Evolutionary conservation across 2,888 invertebrate genomes (phyloP), one percentile per base, ranked within the genome.

Genomic region (Troides helena): DNA sequence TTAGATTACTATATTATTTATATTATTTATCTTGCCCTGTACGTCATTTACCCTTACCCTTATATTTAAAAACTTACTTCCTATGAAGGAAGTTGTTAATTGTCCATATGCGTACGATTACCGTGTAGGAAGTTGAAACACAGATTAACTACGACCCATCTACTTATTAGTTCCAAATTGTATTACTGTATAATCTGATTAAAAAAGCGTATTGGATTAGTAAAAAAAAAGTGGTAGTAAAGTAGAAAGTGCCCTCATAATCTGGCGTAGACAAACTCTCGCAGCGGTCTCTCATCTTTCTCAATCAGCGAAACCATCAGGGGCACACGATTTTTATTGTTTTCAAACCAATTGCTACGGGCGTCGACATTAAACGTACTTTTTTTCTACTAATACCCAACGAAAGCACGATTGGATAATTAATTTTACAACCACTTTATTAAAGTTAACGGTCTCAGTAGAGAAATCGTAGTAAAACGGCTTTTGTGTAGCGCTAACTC

Each of bases 381-480:
- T 80, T 82, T 81, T 78, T 43, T 58, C 30, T 77, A 80, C 30
- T 77, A 80, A 80, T 80, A 81, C 80, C 78, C 75, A 69, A 72
- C 77, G 72, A 80, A 85, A 73, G 77, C 75, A 78, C 79, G 76
- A 84, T 80, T 78, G 77, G 81, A 80, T 88, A 89, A 90, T 90
- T 90, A 90, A 85, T 88, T 91, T 92, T 86, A 92, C 86, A 86
- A 82, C 84, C 86, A 77, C 84, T 90, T 88, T 84, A 91, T 91
- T 89, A 87, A 81, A 80, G 75, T 87, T 88, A 85, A 90, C 84
- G 81, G 78, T 76, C 72, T 72, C 73, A 64, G 80, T 80, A 80
- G 39, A 76, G 81, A 87, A 88, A 84, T 82, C 83, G 70, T 71
- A 81, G 78, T 80, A 81, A 83, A 84, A 80, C 74, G 73, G 64